Evolutionary conservation across 2,797 vertebrate genomes (phyloP).

Genomic region (Gadopsis bispinosus): DNA sequence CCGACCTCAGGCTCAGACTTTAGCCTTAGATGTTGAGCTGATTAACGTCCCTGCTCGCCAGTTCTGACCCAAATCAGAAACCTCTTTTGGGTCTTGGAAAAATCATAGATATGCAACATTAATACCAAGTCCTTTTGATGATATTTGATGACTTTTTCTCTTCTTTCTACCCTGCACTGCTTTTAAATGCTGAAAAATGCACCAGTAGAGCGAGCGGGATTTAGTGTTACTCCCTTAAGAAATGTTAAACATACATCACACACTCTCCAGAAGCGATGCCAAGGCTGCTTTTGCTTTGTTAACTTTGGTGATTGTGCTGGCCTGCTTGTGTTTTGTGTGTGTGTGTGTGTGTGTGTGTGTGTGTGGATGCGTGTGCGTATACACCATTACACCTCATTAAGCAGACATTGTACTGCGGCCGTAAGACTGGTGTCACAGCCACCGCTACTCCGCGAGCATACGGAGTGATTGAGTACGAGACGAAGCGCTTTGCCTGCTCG

Average conservation of each 20-base stretch:
- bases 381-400: conserved; percentile 68
- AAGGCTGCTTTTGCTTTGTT: conserved; percentile 41
- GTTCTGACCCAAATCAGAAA: conserved; percentile 1
- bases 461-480: conserved; percentile 61
- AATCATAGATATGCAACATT: background rate
- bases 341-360: conserved; percentile 19
- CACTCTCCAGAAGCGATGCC: conserved; percentile 20
- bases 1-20: background rate
- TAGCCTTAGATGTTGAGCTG: background rate
- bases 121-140: conserved; percentile 1
- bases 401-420: conserved; percentile 64
- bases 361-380: conserved; percentile 3
- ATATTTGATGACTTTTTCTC: background rate
- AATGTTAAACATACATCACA: conserved; percentile 45
- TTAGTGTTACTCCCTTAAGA: conserved; percentile 22
- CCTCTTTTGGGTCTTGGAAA: conserved; percentile 13
- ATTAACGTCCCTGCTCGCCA: background rate
- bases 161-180: background rate
- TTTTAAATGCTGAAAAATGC: conserved; percentile 11
- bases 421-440: conserved; percentile 51
- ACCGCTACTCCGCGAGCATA: conserved; percentile 34
- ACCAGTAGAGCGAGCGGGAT: background rate
- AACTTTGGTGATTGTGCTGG: conserved; percentile 31
- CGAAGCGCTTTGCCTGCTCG: conserved; percentile 50
- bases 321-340: conserved; percentile 34